phyloP scores from a whole-genome alignment of 2,888 invertebrate species.

The Leucania comma region DNA sequence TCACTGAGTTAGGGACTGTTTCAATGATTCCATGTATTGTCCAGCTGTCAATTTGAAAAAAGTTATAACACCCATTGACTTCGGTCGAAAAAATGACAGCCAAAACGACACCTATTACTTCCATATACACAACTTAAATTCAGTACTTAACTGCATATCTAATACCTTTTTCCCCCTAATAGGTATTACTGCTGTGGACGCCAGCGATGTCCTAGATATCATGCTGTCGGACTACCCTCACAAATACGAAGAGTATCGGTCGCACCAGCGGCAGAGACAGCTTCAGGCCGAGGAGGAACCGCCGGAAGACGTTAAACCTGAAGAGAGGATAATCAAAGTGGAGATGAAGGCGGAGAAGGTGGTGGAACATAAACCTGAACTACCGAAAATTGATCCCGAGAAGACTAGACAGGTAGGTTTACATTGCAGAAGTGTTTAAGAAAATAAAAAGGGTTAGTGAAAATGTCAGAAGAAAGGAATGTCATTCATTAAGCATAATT shows the following conservation, averaged over 20 bases:
- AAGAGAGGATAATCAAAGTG: constrained; percentile 76
- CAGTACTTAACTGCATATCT: neutral
- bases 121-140: neutral
- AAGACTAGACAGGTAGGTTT: constrained; percentile 83
- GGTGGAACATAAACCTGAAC: constrained; percentile 77
- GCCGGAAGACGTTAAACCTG: constrained; percentile 70
- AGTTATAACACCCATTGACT: too few species aligned
- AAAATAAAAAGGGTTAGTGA: too few species aligned
- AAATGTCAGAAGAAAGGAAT: too few species aligned
- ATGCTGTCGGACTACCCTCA: constrained; percentile 98
- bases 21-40: too few species aligned
- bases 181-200: constrained; percentile 97
- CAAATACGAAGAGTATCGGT: constrained; percentile 97
- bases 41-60: too few species aligned
- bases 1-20: too few species aligned
- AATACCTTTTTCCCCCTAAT: constrained; percentile 2
- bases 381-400: constrained; percentile 83
- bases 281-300: constrained; percentile 60
- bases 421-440: neutral
- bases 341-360: constrained; percentile 78
- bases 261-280: constrained; percentile 91
- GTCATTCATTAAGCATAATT: too few species aligned
- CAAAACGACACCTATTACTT: neutral
- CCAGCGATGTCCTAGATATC: constrained; percentile 98
- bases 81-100: too few species aligned